phyloP scores from a whole-genome alignment of 2,113 vertebrate species.

The Seriola quinqueradiata region DNA sequence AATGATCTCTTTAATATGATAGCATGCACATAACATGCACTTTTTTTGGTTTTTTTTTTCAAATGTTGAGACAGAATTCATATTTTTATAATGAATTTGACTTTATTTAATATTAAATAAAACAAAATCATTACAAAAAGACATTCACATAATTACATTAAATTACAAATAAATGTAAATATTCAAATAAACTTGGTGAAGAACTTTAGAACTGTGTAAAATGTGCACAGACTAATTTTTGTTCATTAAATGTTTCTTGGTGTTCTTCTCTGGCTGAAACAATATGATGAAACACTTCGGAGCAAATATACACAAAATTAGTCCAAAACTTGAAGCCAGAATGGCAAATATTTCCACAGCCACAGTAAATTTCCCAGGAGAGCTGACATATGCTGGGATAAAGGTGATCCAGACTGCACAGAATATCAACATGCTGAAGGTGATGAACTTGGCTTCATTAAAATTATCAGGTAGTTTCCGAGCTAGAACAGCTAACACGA shows the following conservation, averaged over 20 bases:
- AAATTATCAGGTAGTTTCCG: slow-evolving; percentile 68
- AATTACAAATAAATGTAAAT: not conserved
- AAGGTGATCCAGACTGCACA: slow-evolving; percentile 79
- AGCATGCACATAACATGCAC: too few relatives aligned
- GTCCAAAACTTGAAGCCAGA: slow-evolving; percentile 72
- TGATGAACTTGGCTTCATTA: slow-evolving; percentile 76
- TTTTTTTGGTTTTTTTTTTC: not conserved
- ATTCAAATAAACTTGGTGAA: not conserved
- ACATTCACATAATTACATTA: not conserved
- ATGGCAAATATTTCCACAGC: slow-evolving; percentile 82
- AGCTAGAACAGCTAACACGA: slow-evolving; percentile 43
- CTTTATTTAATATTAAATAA: not conserved
- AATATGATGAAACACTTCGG: slow-evolving; percentile 75
- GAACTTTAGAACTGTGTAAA: not conserved
- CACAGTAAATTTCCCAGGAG: slow-evolving; percentile 81
- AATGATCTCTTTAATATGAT: too few relatives aligned
- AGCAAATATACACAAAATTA: slow-evolving; percentile 67
- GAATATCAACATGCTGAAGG: slow-evolving; percentile 67
- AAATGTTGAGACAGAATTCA: not conserved
- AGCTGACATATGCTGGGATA: slow-evolving; percentile 82
- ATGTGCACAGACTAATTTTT: slow-evolving; percentile 30
- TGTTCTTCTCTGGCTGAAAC: slow-evolving; percentile 65
- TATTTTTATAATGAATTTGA: not conserved
- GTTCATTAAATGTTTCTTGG: slow-evolving; percentile 67
- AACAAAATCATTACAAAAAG: too few relatives aligned